These are phyloP conservation scores for Alligator sinensis DNA, from an alignment of 2,113 vertebrate species.

Conservation along the genomic window DNA sequence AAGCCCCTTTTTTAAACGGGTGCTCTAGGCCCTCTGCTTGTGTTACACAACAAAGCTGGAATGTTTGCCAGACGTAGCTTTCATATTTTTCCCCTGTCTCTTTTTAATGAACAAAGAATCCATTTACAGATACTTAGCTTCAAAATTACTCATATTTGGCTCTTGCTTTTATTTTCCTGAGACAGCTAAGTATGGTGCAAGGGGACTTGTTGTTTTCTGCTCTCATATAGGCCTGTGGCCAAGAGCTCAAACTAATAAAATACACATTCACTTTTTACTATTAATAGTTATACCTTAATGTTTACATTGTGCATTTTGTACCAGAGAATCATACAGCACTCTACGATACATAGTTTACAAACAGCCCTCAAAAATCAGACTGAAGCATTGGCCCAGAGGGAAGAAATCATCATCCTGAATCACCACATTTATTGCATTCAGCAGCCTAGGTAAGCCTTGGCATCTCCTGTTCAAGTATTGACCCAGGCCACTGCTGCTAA, in stretches of 20 bases:
- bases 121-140: conserved; percentile 56
- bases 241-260: conserved; percentile 27
- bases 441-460: not conserved
- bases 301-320: not conserved
- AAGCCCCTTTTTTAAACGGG: not conserved
- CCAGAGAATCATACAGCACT: conserved; percentile 1
- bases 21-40: not conserved
- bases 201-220: not conserved
- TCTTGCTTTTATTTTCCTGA: not conserved
- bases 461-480: not conserved
- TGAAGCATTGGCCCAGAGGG: accelerated
- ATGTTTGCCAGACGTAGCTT: conserved; percentile 28
- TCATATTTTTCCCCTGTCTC: not conserved
- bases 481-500: not conserved
- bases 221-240: not conserved
- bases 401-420: not conserved
- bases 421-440: not conserved
- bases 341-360: not conserved
- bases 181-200: not conserved
- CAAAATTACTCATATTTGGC: conserved; percentile 47
- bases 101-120: conserved; percentile 54
- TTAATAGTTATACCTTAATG: not conserved
- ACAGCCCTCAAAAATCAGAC: not conserved
- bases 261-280: not conserved
- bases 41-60: conserved; percentile 34